These are phyloP conservation scores for Antheraea assamensis DNA, from an alignment of 2,888 invertebrate species.

Conservation along the genomic window DNA sequence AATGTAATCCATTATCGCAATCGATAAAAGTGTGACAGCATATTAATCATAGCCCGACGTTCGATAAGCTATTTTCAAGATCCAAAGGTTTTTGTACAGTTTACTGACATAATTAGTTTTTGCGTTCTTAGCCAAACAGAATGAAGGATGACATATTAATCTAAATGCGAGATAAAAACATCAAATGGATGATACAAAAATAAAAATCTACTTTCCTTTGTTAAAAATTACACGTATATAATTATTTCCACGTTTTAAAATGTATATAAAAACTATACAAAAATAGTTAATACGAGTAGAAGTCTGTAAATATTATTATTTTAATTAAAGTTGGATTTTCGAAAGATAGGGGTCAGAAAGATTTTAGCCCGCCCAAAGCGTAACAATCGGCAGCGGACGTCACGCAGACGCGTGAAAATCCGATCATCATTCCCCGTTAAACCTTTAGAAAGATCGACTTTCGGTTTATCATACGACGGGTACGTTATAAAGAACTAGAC, in stretches of 20 bases:
- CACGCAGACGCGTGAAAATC: slow-evolving; percentile 69
- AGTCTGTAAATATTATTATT: background rate
- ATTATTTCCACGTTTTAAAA: too few species aligned
- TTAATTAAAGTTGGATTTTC: slow-evolving; percentile 50
- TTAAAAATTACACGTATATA: background rate
- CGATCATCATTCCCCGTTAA: slow-evolving; percentile 79
- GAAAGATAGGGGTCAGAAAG: slow-evolving; percentile 65
- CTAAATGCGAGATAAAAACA: background rate
- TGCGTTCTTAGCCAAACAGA: background rate
- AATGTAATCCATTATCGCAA: slow-evolving; percentile 25
- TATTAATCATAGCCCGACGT: slow-evolving; percentile 33
- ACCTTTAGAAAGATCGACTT: slow-evolving; percentile 75
- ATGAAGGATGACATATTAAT: background rate
- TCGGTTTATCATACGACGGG: rapidly evolving
- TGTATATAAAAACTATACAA: too few species aligned
- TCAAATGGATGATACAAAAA: background rate
- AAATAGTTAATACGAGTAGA: too few species aligned
- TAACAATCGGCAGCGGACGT: slow-evolving; percentile 75
- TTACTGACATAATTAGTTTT: slow-evolving; percentile 26
- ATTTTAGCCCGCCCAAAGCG: slow-evolving; percentile 72
- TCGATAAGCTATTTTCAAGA: slow-evolving; percentile 30
- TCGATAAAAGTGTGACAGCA: slow-evolving; percentile 32
- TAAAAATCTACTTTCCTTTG: background rate
- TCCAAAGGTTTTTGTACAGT: slow-evolving; percentile 29
- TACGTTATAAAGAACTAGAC: slow-evolving; percentile 26